These are phyloP conservation scores for Muricea muricata DNA, from an alignment of 92 coral and sea anemone species.

Conservation along the genomic window DNA sequence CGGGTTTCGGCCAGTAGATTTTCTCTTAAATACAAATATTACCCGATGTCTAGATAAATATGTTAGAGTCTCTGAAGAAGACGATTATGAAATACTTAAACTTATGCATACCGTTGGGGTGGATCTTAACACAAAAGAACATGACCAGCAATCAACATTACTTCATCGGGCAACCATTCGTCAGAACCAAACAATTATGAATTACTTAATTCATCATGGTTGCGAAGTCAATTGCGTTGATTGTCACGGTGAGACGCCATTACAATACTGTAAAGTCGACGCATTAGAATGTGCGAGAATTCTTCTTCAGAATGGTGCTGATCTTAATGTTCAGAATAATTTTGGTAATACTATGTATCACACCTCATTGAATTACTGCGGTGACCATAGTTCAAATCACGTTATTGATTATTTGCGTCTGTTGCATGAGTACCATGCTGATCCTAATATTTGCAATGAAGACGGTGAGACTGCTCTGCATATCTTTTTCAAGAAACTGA, in stretches of 20 bases:
- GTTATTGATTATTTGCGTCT: neutral
- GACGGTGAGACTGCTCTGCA: constrained; percentile 27
- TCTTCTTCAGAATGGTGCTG: constrained; percentile 18
- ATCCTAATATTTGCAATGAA: constrained; percentile 22
- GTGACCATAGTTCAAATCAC: neutral
- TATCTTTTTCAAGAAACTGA: neutral
- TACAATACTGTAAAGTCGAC: neutral
- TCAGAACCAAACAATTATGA: neutral
- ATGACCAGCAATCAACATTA: neutral
- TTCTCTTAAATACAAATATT: neutral
- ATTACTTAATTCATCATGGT: constrained; percentile 6
- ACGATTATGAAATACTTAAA: constrained; percentile 28
- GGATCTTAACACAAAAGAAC: neutral
- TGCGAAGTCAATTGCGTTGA: constrained; percentile 21
- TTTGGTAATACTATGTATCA: constrained; percentile 2
- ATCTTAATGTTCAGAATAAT: constrained; percentile 23
- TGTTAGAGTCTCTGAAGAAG: neutral
- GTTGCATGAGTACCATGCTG: neutral
- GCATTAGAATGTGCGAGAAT: neutral
- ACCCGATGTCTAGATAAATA: neutral
- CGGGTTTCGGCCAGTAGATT: constrained; percentile 2
- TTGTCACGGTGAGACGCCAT: constrained; percentile 10
- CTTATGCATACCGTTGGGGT: constrained; percentile 22
- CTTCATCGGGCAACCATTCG: constrained; percentile 5
- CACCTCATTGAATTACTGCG: too few relatives aligned